Percentiles rank a stretch among this genome's conserved stretches.
phyloP scores from a whole-genome alignment of 2,797 vertebrate species.

The Rhodeus uyekii region DNA sequence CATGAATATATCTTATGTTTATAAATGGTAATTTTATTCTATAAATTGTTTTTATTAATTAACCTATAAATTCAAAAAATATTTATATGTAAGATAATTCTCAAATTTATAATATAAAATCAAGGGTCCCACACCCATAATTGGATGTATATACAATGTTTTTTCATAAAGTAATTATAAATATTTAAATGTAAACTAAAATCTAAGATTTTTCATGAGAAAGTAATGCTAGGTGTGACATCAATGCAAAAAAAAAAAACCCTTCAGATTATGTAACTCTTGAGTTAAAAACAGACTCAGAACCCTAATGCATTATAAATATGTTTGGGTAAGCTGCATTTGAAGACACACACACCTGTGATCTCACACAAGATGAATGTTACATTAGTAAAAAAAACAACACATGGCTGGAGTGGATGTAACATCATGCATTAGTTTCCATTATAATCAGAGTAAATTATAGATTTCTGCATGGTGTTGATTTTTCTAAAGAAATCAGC shows the following conservation, averaged over 20 bases:
- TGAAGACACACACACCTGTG: constrained; percentile 4
- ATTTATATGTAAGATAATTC: neutral
- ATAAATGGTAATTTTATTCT: neutral
- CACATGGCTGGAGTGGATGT: neutral
- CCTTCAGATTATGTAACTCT: neutral
- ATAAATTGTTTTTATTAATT: neutral
- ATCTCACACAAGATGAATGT: neutral
- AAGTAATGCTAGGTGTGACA: neutral
- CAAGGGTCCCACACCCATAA: neutral
- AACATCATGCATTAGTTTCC: neutral
- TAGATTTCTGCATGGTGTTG: neutral
- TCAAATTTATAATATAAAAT: neutral
- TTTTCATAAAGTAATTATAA: neutral
- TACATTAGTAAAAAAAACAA: neutral
- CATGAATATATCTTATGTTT: neutral
- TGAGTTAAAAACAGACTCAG: neutral
- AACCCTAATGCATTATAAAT: constrained; percentile 15
- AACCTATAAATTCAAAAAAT: neutral
- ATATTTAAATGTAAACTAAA: neutral
- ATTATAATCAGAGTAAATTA: neutral
- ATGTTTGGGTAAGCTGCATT: neutral
- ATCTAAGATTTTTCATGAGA: neutral
- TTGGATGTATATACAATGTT: neutral
- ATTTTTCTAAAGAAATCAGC: neutral
- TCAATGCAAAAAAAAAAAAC: neutral